Evolutionary conservation across 2,888 invertebrate genomes (phyloP), one percentile per base, ranked within the genome.

Genomic region (Cosmorhoe ocellata): DNA sequence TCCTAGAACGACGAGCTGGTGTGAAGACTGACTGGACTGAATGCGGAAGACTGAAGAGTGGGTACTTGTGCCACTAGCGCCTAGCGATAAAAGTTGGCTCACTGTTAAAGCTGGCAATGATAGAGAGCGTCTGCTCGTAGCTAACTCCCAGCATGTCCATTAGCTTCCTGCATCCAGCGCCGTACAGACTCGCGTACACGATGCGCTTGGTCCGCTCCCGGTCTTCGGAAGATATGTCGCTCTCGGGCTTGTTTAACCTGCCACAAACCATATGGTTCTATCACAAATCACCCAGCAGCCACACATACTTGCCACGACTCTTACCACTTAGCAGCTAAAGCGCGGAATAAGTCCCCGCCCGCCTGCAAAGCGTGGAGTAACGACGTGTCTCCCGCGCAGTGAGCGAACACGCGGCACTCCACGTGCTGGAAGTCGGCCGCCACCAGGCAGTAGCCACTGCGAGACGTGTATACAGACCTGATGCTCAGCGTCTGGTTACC

Each of bases 341-440:
- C 74, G 1, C 56, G 58, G 66, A 91, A 91, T 32, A 91, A 69
- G 59, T 91, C 91, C 1, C 56, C 60, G 0, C 59, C 56, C 2
- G 56, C 46, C 0, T 51, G 45, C 33, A 91, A 76, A 11, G 77
- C 76, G 18, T 31, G 55, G 13, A 66, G 62, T 43, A 91, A 75
- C 3, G 36, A 51, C 8, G 38, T 30, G 69, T 91, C 91, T 32
- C 63, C 70, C 12, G 91, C 82, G 30, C 71, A 71, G 64, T 77
- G 79, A 51, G 91, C 91, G 63, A 89, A 81, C 69, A 91, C 81
- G 61, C 91, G 79, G 56, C 90, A 86, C 75, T 91, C 91, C 53
- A 89, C 76, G 66, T 91, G 91, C 61, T 69, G 67, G 74, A 90
- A 91, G 77, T 91, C 91, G 0, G 89, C 91, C 31, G 85, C 84